Evolutionary conservation across 2,113 vertebrate species (phyloP).

Genomic region (Cromileptes altivelis): DNA sequence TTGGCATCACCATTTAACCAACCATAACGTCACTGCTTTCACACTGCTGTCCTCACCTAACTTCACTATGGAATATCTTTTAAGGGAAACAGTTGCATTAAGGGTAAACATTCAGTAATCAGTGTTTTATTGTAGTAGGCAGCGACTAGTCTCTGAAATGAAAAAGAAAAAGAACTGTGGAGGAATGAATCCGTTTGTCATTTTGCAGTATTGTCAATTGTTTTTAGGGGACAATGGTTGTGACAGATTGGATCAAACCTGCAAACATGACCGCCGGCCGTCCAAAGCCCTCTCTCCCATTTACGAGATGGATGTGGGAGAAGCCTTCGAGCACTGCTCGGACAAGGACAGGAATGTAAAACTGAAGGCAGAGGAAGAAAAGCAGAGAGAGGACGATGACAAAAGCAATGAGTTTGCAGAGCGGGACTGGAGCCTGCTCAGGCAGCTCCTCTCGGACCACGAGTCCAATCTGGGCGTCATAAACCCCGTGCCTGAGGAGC

Average conservation of each 20-base stretch:
- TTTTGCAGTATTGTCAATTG: constrained; percentile 99
- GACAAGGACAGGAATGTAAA: constrained; percentile 86
- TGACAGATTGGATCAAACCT: constrained; percentile 97
- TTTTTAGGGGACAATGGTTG: constrained; percentile 99
- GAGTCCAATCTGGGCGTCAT: constrained; percentile 92
- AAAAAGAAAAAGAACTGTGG: constrained; percentile 39
- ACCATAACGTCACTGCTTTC: constrained; percentile 2
- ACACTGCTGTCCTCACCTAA: neutral
- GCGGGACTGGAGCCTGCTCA: constrained; percentile 95
- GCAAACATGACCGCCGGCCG: constrained; percentile 93
- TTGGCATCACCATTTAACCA: neutral
- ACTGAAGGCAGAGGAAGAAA: constrained; percentile 83
- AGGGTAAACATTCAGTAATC: constrained; percentile 70
- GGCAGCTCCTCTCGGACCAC: constrained; percentile 94
- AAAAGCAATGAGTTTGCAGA: constrained; percentile 88
- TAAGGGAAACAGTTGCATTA: constrained; percentile 77
- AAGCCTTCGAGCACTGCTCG: constrained; percentile 91
- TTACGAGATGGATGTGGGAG: constrained; percentile 94
- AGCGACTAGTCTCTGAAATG: constrained; percentile 49
- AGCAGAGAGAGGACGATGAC: constrained; percentile 80
- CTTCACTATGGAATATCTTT: constrained; percentile 15
- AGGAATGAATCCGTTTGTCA: constrained; percentile 91
- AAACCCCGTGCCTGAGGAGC: constrained; percentile 96
- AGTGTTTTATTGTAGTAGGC: constrained; percentile 38
- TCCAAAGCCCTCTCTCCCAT: constrained; percentile 98